phyloP scores from a whole-genome alignment of 2,113 vertebrate genomes.

The Riparia riparia region DNA sequence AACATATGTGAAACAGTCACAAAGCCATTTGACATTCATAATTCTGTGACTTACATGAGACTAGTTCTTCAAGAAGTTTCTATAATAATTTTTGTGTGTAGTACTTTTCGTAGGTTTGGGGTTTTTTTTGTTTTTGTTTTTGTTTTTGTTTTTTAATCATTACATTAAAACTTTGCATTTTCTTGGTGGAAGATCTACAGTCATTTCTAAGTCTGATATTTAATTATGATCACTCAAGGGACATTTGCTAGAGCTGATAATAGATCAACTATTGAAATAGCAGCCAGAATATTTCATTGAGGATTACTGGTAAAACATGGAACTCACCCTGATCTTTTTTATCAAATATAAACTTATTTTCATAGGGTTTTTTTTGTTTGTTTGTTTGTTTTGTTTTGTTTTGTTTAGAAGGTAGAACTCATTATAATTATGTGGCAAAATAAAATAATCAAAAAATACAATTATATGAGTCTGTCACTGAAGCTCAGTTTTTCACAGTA shows the following conservation, averaged over 20 bases:
- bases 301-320: background rate
- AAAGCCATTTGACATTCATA: background rate
- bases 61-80: background rate
- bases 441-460: background rate
- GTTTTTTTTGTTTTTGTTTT: too few species aligned
- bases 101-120: too few species aligned
- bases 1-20: background rate
- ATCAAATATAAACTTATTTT: background rate
- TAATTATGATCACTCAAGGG: background rate
- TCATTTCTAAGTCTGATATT: background rate
- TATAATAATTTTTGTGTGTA: background rate
- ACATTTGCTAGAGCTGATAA: background rate
- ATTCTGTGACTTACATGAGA: background rate
- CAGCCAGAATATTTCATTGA: background rate
- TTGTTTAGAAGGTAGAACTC: background rate
- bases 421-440: background rate
- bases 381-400: too few species aligned
- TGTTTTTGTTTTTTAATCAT: too few species aligned
- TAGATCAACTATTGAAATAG: background rate
- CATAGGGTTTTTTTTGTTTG: too few species aligned
- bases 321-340: background rate
- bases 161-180: background rate
- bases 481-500: background rate
- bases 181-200: background rate
- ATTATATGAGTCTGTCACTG: fast-evolving